Evolutionary conservation across 2,797 vertebrate species (phyloP).

Genomic region (Microhierax caerulescens): DNA sequence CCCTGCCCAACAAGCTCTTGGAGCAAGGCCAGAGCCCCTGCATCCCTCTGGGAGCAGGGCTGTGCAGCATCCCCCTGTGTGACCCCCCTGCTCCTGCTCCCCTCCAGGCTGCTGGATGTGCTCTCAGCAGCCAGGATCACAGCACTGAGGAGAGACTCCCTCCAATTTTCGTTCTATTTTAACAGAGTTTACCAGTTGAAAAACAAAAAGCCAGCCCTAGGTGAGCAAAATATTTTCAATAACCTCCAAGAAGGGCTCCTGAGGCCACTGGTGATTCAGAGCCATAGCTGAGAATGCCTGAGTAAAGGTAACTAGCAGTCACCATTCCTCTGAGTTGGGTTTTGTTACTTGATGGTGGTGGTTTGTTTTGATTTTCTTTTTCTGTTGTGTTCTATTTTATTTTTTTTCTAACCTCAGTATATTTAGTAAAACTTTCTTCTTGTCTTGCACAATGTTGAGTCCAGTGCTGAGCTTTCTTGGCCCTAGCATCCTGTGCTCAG

Average conservation of each 20-base stretch:
- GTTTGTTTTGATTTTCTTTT: not conserved
- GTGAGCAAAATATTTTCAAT: not conserved
- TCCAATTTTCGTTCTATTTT: not conserved
- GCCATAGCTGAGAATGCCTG: not conserved
- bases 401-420: fast-evolving
- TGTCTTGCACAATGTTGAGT: not conserved
- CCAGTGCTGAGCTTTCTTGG: not conserved
- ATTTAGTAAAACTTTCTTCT: not conserved
- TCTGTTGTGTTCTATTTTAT: too few relatives aligned
- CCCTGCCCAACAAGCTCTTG: not conserved
- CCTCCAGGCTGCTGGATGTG: not conserved
- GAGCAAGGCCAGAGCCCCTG: not conserved
- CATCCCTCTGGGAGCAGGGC: fast-evolving
- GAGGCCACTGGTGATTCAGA: not conserved
- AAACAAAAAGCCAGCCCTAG: not conserved
- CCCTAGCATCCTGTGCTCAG: not conserved
- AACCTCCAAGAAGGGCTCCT: not conserved
- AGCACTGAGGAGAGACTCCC: fast-evolving
- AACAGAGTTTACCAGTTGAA: not conserved
- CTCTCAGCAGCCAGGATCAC: not conserved
- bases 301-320: not conserved
- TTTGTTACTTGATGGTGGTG: not conserved
- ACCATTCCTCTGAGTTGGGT: not conserved
- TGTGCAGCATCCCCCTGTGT: not conserved
- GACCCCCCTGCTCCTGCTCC: not conserved